Evolutionary conservation across 1,140 invertebrate genomes (phyloP).

Genomic region (Sesamia nonagrioides): DNA sequence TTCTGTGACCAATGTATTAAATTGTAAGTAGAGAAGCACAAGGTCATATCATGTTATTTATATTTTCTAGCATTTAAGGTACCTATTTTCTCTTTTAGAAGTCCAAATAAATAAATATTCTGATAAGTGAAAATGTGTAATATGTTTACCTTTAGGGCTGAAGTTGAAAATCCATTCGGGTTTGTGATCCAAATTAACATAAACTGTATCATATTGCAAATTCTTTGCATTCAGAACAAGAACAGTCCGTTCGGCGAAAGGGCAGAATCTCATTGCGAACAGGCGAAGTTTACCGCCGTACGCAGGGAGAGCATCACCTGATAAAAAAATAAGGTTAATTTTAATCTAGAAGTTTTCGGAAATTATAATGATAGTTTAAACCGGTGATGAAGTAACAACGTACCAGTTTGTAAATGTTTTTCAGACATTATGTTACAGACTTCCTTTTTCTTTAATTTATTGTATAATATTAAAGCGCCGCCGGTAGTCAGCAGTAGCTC

Average conservation of each 20-base stretch:
- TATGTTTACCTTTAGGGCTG: constrained; percentile 88
- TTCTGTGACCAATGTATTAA: no score
- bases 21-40: no score
- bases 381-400: constrained; percentile 39
- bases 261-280: constrained; percentile 97
- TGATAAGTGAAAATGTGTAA: not conserved
- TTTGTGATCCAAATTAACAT: constrained; percentile 94
- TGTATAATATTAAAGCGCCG: not conserved
- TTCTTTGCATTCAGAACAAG: constrained; percentile 95
- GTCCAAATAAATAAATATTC: no score
- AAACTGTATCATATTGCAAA: constrained; percentile 94
- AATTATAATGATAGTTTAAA: not conserved
- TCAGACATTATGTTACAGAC: constrained; percentile 74
- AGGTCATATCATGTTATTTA: no score
- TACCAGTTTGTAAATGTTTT: constrained; percentile 84
- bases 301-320: constrained; percentile 77
- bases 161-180: constrained; percentile 93
- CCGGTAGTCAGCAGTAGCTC: not conserved
- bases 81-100: no score
- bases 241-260: constrained; percentile 94
- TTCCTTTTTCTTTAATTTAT: not conserved
- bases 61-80: no score
- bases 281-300: constrained; percentile 91
- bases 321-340: constrained; percentile 51
- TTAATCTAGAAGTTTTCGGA: constrained; percentile 20